Evolutionary conservation across 2,888 invertebrate genomes (phyloP).

Genomic region (Malthinus seriepunctatus): DNA sequence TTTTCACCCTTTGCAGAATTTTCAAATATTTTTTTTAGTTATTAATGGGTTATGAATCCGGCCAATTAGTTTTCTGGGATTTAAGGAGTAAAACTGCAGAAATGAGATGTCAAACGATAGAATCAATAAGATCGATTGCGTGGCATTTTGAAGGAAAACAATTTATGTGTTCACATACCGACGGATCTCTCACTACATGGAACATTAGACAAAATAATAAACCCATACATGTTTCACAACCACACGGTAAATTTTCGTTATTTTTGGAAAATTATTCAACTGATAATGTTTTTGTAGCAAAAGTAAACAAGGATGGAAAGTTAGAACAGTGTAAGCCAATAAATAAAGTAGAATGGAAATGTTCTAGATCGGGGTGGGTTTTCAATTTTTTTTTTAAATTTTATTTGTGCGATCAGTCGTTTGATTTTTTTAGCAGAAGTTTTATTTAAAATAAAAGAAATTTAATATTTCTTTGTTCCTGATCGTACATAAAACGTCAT

Average conservation of each 20-base stretch:
- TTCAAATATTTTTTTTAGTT: too few species aligned
- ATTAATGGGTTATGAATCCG: slow-evolving; percentile 94
- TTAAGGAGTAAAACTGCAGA: slow-evolving; percentile 85
- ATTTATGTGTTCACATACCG: slow-evolving; percentile 94
- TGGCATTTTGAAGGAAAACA: slow-evolving; percentile 99
- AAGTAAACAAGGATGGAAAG: slow-evolving; percentile 90
- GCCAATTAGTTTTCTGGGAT: slow-evolving; percentile 96
- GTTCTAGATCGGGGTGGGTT: slow-evolving; percentile 79
- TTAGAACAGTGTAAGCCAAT: slow-evolving; percentile 93
- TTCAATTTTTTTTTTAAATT: too few species aligned
- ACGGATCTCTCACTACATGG: slow-evolving; percentile 97
- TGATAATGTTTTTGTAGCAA: slow-evolving; percentile 64
- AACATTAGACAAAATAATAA: slow-evolving; percentile 74
- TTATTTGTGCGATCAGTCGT: too few species aligned
- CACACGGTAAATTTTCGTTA: slow-evolving; percentile 77
- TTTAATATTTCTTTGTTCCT: too few species aligned
- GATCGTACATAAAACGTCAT: not conserved
- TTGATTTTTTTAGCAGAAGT: too few species aligned
- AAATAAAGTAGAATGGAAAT: slow-evolving; percentile 94
- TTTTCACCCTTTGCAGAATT: not conserved
- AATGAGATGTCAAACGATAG: slow-evolving; percentile 76
- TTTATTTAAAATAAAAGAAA: too few species aligned
- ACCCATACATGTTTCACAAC: slow-evolving; percentile 82
- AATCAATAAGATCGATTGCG: slow-evolving; percentile 81
- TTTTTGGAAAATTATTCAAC: not conserved